These are phyloP conservation scores for Dione juno DNA, from an alignment of 2,888 invertebrate species.

Conservation along the genomic window DNA sequence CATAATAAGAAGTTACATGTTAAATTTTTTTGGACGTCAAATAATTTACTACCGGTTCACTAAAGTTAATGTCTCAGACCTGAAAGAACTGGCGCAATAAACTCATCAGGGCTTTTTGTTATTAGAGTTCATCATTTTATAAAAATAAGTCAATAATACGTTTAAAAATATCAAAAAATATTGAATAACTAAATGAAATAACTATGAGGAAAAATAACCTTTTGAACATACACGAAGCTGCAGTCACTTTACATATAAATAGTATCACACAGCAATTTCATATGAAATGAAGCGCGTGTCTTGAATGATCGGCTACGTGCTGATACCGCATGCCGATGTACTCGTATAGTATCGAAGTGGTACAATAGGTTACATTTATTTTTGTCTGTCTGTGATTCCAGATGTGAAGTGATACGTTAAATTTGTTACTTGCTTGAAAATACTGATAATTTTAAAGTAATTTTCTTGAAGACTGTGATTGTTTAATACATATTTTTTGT, in stretches of 20 bases:
- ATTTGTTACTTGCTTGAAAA: neutral
- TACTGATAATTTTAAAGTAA: neutral
- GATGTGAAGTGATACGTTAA: constrained; percentile 46
- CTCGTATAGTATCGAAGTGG: constrained; percentile 25
- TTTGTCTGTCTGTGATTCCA: constrained; percentile 68
- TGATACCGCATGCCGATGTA: constrained; percentile 47
- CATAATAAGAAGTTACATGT: too few relatives aligned
- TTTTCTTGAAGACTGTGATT: too few relatives aligned
- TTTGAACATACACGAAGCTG: neutral
- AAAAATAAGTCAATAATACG: too few relatives aligned
- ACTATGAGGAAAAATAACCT: neutral
- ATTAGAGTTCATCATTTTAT: too few relatives aligned
- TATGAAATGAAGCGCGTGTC: constrained; percentile 35
- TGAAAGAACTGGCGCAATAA: too few relatives aligned
- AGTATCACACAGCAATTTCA: constrained; percentile 29
- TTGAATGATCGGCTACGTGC: constrained; percentile 46
- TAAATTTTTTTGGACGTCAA: too few relatives aligned
- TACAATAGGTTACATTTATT: constrained; percentile 77
- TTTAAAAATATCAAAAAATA: too few relatives aligned
- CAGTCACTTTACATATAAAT: constrained; percentile 23
- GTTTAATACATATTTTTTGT: too few relatives aligned
- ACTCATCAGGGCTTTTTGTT: too few relatives aligned
- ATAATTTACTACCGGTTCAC: too few relatives aligned
- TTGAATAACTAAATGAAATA: neutral
- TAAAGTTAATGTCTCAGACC: too few relatives aligned